Percentiles rank a stretch among this genome's conserved stretches.
Conservation (phyloP, 2,113 vertebrate genomes). For the Rhinoptilus africanus region DNA sequence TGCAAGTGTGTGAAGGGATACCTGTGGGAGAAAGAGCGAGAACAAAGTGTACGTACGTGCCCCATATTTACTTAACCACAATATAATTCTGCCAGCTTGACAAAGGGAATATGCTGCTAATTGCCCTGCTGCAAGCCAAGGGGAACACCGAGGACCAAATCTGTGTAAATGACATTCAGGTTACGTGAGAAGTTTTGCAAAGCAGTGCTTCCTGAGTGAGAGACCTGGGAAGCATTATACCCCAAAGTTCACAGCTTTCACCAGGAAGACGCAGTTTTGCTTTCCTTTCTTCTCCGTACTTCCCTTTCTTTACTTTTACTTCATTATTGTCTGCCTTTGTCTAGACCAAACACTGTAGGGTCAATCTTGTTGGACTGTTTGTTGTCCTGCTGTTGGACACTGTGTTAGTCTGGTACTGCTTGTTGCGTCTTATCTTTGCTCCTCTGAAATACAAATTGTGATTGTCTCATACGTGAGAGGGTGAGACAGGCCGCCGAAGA, state of each 20-base stretch:
- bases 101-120: neutral
- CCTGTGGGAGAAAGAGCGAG: conserved; percentile 1
- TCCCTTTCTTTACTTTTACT: neutral
- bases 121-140: neutral
- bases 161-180: neutral
- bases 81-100: neutral
- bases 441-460: neutral
- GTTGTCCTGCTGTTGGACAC: neutral
- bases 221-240: neutral
- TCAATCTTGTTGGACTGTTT: neutral
- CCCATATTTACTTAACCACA: neutral
- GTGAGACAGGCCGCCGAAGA: neutral
- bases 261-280: neutral
- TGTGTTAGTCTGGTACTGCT: neutral
- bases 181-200: conserved; percentile 12
- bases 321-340: neutral
- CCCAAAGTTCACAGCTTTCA: neutral
- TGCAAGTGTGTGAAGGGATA: neutral
- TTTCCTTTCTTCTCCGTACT: neutral
- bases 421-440: neutral
- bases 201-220: neutral
- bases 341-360: neutral
- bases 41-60: neutral
- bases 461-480: neutral
- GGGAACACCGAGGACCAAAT: neutral